Base-by-base conservation (phyloP, 2,797 vertebrate genomes). In the Poecilia velifera region DNA sequence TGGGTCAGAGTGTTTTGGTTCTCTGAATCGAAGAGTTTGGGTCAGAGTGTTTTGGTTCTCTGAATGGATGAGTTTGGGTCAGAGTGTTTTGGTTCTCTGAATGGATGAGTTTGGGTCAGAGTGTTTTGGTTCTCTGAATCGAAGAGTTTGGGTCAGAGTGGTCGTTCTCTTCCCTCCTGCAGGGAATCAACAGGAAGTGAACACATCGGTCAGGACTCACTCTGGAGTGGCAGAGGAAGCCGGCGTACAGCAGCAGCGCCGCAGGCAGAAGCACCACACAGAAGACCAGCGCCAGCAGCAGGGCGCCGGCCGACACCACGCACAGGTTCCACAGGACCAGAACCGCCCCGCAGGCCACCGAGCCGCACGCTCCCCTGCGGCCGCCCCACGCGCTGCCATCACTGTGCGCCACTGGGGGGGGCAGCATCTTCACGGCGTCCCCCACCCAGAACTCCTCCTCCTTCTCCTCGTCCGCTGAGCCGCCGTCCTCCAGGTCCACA, bases 151-250 rank as follows among this genome's bases (percentile, higher is more conserved):
- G n/a, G 9, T n/a, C 55, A 59, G 22, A 3, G 3, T 25, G 28
- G 31, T 59, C 10, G 18, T 31, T 31, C 28, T 62, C 43, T 71
- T 45, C 66, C 12, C 13, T 43, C 41, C 66, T 3, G 6, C 41
- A 68, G 39, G 41, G 34, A 68, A 46, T 46, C 46, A 53, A 53
- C 51, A 53, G 20, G 51, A 53, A 53, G 51, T 25, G 51, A 25
- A 9, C 1, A 25, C 22, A 3, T 53, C 1, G 51, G 51, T 9
- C 22, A 77, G 13, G 14, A 74, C 92, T 96, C 87, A 96, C 96
- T 92, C 95, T 93, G 74, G 96, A 94, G 79, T 96, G 96, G 75
- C 96, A 96, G 80, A 96, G 93, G 86, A 96, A 96, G 3, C 96
- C 96, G 0, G 81, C 86, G 3, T 95, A 96, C 55, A 96, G 94